Evolutionary conservation across 2,113 vertebrate species (phyloP), one percentile per base, ranked within the genome.

Genomic region (Phaethornis superciliosus): DNA sequence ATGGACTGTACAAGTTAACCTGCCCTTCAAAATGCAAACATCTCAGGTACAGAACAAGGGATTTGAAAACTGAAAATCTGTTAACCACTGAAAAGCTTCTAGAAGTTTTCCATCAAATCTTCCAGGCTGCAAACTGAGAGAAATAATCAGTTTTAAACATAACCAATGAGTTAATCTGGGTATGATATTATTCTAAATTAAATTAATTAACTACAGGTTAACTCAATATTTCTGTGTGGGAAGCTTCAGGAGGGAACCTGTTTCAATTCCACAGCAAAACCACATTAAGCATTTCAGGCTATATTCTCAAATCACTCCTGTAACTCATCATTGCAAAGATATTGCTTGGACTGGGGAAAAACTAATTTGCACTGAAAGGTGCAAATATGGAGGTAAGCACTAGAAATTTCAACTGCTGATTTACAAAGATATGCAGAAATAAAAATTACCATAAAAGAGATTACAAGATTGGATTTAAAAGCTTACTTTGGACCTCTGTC

Each of bases 311-410:
- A 69, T 27, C 46, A 6, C 10, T 85, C 28, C 40, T 19, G 26
- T n/a, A 87, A 72, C 49, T 51, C 46, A 51, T 46, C 62, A 63
- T 15, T 69, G 47, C 30, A 76, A 65, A 69, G 70, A 84, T 37
- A 64, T 56, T n/a, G 11, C 47, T 69, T 76, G 75, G 59, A 32
- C 46, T 62, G 33, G 10, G 42, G 58, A 75, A 74, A 59, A 21
- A 17, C 40, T 68, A 81, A 89, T 64, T 93, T 89, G 89, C 27
- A 81, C 27, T 64, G 81, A 77, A 82, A 95, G 42, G 87, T 77
- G 42, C 33, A 94, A 89, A 77, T 51, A 76, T 24, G n/a, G 30
- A 47, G 37, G 58, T 67, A 67, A 91, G 85, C 51, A 27, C 24
- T 80, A 26, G 40, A 79, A 80, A 76, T 69, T 44, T 79, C 30